Evolutionary conservation across 2,888 invertebrate species (phyloP).

Genomic region (Callimorpha dominula): DNA sequence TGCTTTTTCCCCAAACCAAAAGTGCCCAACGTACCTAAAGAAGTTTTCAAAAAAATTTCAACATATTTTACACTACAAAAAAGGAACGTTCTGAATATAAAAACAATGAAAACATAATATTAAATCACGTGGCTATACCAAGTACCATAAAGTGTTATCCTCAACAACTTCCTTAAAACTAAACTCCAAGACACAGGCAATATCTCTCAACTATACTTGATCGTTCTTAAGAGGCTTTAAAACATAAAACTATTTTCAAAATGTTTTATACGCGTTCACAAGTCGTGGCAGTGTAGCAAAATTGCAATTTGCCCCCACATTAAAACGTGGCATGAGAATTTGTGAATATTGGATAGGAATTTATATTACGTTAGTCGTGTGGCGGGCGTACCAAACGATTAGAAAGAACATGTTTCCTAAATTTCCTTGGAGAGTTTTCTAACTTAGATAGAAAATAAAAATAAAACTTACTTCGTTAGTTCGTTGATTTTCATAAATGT

Average conservation of each 20-base stretch:
- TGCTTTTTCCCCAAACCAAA: too few species aligned
- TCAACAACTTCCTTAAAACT: background rate
- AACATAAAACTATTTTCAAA: conserved; percentile 59
- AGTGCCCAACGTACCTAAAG: too few species aligned
- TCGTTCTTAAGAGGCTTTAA: conserved; percentile 35
- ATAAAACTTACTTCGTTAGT: background rate
- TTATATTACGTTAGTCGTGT: conserved; percentile 74
- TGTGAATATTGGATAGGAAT: conserved; percentile 86
- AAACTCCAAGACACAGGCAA: conserved; percentile 2
- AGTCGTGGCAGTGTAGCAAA: conserved; percentile 64
- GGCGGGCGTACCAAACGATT: conserved; percentile 4
- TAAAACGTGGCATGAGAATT: conserved; percentile 77
- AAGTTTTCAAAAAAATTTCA: too few species aligned
- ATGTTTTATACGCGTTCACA: conserved; percentile 61
- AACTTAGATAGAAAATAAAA: background rate
- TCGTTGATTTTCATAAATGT: too few species aligned
- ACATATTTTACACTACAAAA: too few species aligned
- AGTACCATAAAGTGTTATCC: conserved; percentile 3
- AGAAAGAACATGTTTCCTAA: conserved; percentile 10
- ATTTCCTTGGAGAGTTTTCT: conserved; percentile 14
- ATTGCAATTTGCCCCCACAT: conserved; percentile 80
- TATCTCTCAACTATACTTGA: conserved; percentile 14
- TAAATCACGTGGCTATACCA: background rate
- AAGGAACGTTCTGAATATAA: too few species aligned
- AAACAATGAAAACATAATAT: too few species aligned